Evolutionary conservation across 2,888 invertebrate species (phyloP).

Genomic region (Orchesellides sinensis): DNA sequence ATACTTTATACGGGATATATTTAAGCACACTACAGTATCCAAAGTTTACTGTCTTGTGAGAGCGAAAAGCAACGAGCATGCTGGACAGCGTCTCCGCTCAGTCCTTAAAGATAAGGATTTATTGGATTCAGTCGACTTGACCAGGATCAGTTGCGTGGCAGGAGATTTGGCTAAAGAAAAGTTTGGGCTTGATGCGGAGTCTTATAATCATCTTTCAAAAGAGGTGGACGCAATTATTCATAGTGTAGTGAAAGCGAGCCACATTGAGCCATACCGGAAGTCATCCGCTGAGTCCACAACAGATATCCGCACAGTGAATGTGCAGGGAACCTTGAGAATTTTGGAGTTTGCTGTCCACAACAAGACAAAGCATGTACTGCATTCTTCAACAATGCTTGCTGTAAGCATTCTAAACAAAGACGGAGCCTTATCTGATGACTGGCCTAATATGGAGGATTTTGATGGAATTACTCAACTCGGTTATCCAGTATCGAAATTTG

Average conservation of each 20-base stretch:
- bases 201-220: not conserved
- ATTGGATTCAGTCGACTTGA: not conserved
- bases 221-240: slow-evolving; percentile 36
- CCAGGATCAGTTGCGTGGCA: not conserved
- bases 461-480: slow-evolving; percentile 6
- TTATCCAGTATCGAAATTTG: slow-evolving; percentile 29
- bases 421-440: not conserved
- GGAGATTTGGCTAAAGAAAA: not conserved
- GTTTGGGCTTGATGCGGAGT: not conserved
- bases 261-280: slow-evolving; percentile 56
- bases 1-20: not conserved
- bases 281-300: not conserved
- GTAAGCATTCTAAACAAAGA: not conserved
- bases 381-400: not conserved
- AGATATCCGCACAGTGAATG: not conserved
- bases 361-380: slow-evolving; percentile 16
- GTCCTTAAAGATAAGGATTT: not conserved
- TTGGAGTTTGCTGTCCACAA: not conserved
- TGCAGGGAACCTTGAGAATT: not conserved
- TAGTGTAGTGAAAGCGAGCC: slow-evolving; percentile 18
- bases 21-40: not conserved
- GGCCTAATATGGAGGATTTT: slow-evolving; percentile 10
- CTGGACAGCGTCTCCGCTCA: not conserved
- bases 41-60: slow-evolving; percentile 11
- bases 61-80: not conserved